phyloP scores from a whole-genome alignment of 1,140 invertebrate species.

The Lepidostoma basale region DNA sequence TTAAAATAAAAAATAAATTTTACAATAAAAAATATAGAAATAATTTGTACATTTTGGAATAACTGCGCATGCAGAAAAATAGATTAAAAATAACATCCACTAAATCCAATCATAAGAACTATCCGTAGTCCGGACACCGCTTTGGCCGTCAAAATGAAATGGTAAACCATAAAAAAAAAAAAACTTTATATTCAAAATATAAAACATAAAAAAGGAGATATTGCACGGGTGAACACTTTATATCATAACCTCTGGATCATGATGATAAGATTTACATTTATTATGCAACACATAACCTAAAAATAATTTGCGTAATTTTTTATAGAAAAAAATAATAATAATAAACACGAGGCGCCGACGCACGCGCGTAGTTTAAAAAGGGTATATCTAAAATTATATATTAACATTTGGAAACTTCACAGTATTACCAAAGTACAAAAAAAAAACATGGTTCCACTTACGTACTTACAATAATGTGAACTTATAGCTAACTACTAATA shows the following conservation, averaged over 20 bases:
- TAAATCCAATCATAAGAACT: background rate
- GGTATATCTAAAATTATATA: too few species aligned
- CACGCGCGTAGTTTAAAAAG: background rate
- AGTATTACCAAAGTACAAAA: background rate
- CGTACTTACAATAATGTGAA: conserved; percentile 1
- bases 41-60: conserved; percentile 24
- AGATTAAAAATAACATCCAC: background rate
- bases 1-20: conserved; percentile 13
- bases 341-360: too few species aligned
- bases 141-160: background rate
- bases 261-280: conserved; percentile 15
- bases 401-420: conserved; percentile 2
- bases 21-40: conserved; percentile 10
- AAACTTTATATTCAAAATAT: conserved; percentile 19
- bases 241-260: conserved; percentile 6
- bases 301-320: background rate
- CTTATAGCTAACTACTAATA: conserved; percentile 12
- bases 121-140: background rate
- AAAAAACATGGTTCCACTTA: background rate
- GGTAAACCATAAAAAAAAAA: background rate
- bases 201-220: conserved; percentile 1
- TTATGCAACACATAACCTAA: background rate
- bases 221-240: conserved; percentile 18
- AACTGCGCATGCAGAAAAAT: background rate
- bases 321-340: background rate